A percentile compares a stretch with the other conserved stretches of the same genome.
These are phyloP conservation scores for Scopus umbretta DNA, from an alignment of 2,113 vertebrate genomes.

Conservation along the genomic window DNA sequence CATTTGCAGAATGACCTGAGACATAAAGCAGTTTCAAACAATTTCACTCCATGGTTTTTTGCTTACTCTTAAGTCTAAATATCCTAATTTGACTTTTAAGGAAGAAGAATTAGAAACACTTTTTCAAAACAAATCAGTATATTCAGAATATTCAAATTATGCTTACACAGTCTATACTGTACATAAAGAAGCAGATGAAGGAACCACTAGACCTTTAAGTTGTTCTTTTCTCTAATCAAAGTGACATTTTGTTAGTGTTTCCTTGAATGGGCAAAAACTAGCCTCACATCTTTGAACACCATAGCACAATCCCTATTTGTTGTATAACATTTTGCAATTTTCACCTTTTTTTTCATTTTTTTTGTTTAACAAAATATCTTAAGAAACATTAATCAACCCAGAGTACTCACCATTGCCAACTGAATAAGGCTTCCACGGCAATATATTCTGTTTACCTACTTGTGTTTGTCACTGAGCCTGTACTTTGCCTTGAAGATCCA, in stretches of 20 bases:
- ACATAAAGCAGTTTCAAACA: slow-evolving; percentile 40
- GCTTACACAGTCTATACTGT: slow-evolving; percentile 12
- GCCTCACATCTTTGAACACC: slow-evolving; percentile 45
- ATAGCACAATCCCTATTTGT: slow-evolving; percentile 4
- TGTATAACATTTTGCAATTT: background rate
- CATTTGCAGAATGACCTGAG: background rate
- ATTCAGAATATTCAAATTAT: slow-evolving; percentile 47
- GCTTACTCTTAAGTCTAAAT: slow-evolving; percentile 7
- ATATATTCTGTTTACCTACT: background rate
- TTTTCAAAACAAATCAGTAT: slow-evolving; percentile 32
- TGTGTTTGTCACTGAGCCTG: background rate
- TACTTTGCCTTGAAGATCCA: background rate
- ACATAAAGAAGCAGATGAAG: slow-evolving; percentile 56
- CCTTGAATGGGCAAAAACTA: slow-evolving; percentile 37
- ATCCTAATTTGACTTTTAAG: slow-evolving; percentile 38
- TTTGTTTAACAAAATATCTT: background rate
- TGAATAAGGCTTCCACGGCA: background rate
- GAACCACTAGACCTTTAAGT: slow-evolving; percentile 55
- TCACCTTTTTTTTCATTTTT: background rate
- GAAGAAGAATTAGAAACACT: background rate
- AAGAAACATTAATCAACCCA: background rate
- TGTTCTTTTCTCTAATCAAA: slow-evolving; percentile 57
- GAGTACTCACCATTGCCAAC: background rate
- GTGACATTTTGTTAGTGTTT: slow-evolving; percentile 54
- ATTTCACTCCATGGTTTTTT: slow-evolving; percentile 10